Base-by-base conservation (phyloP, 2,113 vertebrate species). In the Tauraco erythrolophus region DNA sequence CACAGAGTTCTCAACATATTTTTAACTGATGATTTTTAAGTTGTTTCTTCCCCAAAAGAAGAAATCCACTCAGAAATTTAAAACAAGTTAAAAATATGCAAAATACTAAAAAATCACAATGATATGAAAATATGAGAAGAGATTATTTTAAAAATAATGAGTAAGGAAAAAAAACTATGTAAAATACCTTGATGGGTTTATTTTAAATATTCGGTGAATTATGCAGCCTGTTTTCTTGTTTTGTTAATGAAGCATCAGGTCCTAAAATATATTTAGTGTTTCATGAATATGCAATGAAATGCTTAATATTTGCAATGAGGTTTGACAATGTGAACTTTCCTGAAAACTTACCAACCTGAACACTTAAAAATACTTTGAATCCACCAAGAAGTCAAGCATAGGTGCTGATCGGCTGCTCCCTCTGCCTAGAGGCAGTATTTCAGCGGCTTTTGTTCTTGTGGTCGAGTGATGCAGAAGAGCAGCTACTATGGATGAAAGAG, bases 201-300 rank as follows among this genome's bases (percentile, higher is more conserved):
- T 86, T 97, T 93, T 70, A 84, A 75, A 81, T 82, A 96, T 58
- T 92, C 37, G 27, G 51, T 84, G 65, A 93, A 89, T 91, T 91
- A 96, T 92, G 60, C 75, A 94, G 82, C 6, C 86, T 84, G 50
- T 84, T 94, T 95, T 92, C 92, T 94, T 86, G 85, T 91, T 96
- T 91, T 96, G 82, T 95, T 97, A 96, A 96, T 92, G 91, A 96
- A 95, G 66, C 77, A 95, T 91, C 30, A 46, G 39, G 51, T 84
- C 77, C 88, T 93, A 94, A 95, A 97, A 96, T 92, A 95, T 70
- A 92, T 87, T 93, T 92, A 84, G 69, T 64, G 24, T 91, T 91
- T 80, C 60, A 95, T 97, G 94, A 95, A 95, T 96, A 95, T 94
- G 51, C 92, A 94, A 89, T 43, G 35, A 90, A 89, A 76, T 72